These are phyloP conservation scores for Addax nasomaculatus DNA, from an alignment of 2,113 vertebrate species.

Conservation along the genomic window DNA sequence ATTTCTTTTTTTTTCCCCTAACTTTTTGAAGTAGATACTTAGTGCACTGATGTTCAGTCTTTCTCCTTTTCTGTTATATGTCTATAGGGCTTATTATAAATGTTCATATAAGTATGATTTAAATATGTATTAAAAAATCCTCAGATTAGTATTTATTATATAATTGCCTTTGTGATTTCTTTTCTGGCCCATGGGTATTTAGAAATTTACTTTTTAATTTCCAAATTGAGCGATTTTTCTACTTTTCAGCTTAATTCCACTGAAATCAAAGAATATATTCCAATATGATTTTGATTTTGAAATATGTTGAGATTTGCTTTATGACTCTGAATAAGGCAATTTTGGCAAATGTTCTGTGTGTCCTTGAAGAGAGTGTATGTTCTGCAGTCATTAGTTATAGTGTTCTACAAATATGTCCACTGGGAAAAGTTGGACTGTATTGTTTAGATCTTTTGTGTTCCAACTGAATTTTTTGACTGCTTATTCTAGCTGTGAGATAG, in stretches of 20 bases:
- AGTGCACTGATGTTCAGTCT: background rate
- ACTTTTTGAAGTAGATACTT: background rate
- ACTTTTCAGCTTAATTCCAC: background rate
- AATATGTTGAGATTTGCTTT: background rate
- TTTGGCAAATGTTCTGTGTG: background rate
- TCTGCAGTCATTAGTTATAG: background rate
- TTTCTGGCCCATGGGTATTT: background rate
- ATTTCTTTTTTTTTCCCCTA: background rate
- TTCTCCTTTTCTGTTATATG: background rate
- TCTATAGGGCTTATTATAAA: background rate
- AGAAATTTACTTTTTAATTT: background rate
- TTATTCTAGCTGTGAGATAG: background rate
- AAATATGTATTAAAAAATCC: background rate
- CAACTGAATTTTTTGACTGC: background rate
- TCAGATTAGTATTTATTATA: background rate
- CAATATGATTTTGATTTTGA: background rate
- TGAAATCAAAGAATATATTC: background rate
- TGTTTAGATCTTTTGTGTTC: background rate
- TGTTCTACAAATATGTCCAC: background rate
- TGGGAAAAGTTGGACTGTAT: background rate
- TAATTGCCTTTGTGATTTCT: background rate
- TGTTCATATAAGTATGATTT: background rate
- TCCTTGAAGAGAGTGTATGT: background rate
- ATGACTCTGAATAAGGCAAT: background rate
- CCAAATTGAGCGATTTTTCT: background rate